Evolutionary conservation across 1,140 invertebrate genomes (phyloP), one percentile per base, ranked within the genome.

Genomic region (Musca vetustissima): DNA sequence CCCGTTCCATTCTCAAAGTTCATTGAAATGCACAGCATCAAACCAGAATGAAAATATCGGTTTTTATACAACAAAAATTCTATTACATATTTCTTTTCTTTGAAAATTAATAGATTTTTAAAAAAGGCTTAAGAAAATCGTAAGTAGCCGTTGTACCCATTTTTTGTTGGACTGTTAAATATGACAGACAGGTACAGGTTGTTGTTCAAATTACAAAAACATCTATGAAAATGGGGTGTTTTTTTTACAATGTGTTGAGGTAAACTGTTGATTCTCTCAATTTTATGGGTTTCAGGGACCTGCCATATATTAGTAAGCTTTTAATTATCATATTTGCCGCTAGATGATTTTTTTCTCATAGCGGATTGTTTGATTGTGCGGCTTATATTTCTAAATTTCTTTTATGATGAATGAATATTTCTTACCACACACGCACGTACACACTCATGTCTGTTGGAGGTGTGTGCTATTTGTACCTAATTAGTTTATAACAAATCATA

Each of bases 31-130:
- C 11, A 19, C 19, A 21, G 28, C 28, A 43, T 28, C 36, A 43
- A 2, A 1, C 36, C 2, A 43, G 36, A 43, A 43, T 43, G 36
- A 43, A 43, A 43, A 43, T 13, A 43, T 7, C 11, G 7, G 36
- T 8, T 8, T 8, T 43, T 43, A 43, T 43, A 11, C 6, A 43
- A 43, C 36, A 43, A 9, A n/a, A 8, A 43, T 43, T 43, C n/a
- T 28, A 28, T 15, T 28, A 28, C 15, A 28, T 7, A 28, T 2
- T 28, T 57, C 13, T n/a, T 57, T 28, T 25, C 8, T 28, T 57
- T 28, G 24, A 14, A 57, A 25, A 52, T 52, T 57, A 57, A 57
- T 57, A n/a, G 53, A n/a, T 57, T 57, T 57, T 52, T 52, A 57
- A 57, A n/a, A n/a, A 57, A 57, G 15, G 2, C 24, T 25, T 43